Base-by-base conservation (phyloP, 2,113 vertebrate species). In the Cairina moschata region DNA sequence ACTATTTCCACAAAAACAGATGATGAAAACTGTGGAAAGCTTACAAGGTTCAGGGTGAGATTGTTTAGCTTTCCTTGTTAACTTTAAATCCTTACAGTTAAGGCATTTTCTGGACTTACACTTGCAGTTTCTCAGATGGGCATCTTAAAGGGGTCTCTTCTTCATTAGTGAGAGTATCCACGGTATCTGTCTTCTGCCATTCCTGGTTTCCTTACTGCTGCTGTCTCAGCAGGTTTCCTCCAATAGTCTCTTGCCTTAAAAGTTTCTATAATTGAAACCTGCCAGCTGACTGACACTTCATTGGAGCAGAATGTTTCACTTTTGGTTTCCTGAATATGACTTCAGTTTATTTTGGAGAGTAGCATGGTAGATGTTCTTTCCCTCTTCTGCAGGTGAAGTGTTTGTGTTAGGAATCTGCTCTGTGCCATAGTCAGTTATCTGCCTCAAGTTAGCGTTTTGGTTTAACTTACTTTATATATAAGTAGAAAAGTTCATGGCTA, bases 141-240 rank as follows among this genome's bases (percentile, higher is more conserved):
- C n/a, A 3, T 62, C 40, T 73, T 86, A 48, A 18, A 80, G 22
- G 10, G 2, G 6, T 74, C 25, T 83, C 68, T 29, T 83, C 68
- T 29, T 73, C 2, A 0, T 36, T 69, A 71, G 9, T 71, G 28
- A 1, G 0, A 56, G 9, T 77, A 17, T 48, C 11, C 0, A 0
- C 40, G 28, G 10, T 59, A 22, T 22, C 55, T 83, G 28, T 81
- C 32, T 88, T 52, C 16, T 71, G 52, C 40, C 13, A 3, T 12
- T 75, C 74, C 84, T 58, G 40, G 2, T 59, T 80, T 26, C 29
- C 67, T 86, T 90, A 34, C 52, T 66, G 58, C 60, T 44, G 18
- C 28, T 40, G 18, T 68, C 21, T 11, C 4, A 5, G 38, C 46
- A 59, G 68, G 55, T 79, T 6, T 90, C 25, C 5, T 76, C 54